Base-by-base conservation (phyloP, 2,888 invertebrate genomes). In the Trichopoda pennipes region DNA sequence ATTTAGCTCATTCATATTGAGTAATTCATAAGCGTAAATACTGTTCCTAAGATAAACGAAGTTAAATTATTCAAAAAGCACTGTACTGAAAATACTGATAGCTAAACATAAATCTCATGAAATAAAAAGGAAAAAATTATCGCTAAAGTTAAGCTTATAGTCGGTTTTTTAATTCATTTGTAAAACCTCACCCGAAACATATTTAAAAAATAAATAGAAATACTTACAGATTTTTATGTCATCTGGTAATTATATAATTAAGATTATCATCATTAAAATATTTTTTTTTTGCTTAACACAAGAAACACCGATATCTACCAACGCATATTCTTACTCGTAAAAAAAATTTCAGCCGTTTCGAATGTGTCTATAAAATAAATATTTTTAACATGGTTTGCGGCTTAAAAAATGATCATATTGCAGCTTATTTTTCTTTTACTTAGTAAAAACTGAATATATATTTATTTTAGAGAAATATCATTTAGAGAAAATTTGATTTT, bases 381-480 rank as follows among this genome's bases (percentile, higher is more conserved):
- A 53, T 75, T 69, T 61, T 56, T 75, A 19, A 72, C 44, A 72
- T 80, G 83, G 83, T 81, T 80, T 84, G 84, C 81, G 72, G 21
- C 66, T 66, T 81, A 74, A 58, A 70, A 51, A 76, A 66, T n/a
- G n/a, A 72, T 64, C n/a, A 58, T 51, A n/a, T 55, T 77, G 58
- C 73, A 60, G 53, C 44, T 69, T 23, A 42, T 60, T 35, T 77
- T 38, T 55, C 72, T 69, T 53, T 63, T 74, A 69, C 72, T 64
- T 47, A 61, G 78, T 83, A 84, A 81, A 53, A 51, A 76, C 60
- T 63, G 55, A 14, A 73, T n/a, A 66, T 56, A 68, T 1, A 55
- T 32, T 12, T 63, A 79, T 63, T 49, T 66, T 49, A 19, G 21
- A 63, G 23, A 72, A 81, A 60, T 53, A 63, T 28, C 85, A 85